Evolutionary conservation across 2,888 invertebrate species (phyloP), one percentile per base, ranked within the genome.

Genomic region (Acleris emargana): DNA sequence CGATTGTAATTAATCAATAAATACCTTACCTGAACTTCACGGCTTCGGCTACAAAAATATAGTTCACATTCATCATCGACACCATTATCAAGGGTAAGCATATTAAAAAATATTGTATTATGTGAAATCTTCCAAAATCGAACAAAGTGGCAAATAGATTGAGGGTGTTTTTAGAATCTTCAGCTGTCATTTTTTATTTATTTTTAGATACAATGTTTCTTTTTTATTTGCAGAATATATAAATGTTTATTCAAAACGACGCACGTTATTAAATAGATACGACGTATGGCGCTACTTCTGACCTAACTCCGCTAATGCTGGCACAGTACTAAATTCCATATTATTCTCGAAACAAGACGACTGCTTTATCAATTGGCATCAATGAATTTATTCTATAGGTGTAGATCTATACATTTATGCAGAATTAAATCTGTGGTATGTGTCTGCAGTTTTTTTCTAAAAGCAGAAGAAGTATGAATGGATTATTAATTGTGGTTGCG

Each of bases 11-110:
- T 22, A 43, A 1, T 9, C 5, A 43, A 5, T 47, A 53, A 52
- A 55, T 20, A 38, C 16, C 71, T 78, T 77, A 87, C 88, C 89
- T 85, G 73, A 86, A 83, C 55, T 82, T 76, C 38, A 82, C 76
- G 71, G 86, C 80, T 76, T 87, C 86, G 28, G 89, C 86, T 51
- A 88, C 86, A 73, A 89, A 88, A 59, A 88, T 80, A 73, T 86
- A 89, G 70, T 89, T 89, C n/a, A 87, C 83, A 67, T 87, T 83
- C 51, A 84, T 81, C 88, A 89, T 89, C 3, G 88, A 82, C 38
- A 87, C 82, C 75, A 84, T 79, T 63, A 84, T 70, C 7, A 88
- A 58, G 2, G 87, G 79, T 32, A 88, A 72, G 75, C 86, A 84
- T 73, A 88, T 76, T 58, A 86, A 74, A 53, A 85, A 67, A 75